Conservation (phyloP, 2,113 vertebrate species). For the Empidonax traillii region DNA sequence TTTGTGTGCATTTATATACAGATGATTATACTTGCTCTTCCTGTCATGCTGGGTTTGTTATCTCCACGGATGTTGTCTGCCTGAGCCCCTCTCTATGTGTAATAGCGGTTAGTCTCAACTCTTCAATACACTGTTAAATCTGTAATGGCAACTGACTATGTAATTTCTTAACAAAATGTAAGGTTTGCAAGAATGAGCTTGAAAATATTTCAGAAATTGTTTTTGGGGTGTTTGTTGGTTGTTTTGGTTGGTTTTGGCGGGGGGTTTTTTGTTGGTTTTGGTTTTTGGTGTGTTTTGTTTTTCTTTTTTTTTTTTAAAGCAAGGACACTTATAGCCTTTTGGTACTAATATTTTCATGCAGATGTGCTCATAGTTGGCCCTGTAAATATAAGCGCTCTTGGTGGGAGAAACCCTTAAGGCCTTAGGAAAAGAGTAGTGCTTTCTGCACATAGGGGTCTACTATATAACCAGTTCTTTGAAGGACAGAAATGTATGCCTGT, state of each 20-base stretch:
- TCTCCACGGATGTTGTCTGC: not conserved
- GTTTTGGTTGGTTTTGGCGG: no score
- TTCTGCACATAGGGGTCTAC: not conserved
- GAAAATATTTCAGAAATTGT: not conserved
- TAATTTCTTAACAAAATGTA: not conserved
- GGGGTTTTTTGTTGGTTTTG: not conserved
- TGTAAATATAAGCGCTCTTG: not conserved
- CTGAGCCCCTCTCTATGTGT: not conserved
- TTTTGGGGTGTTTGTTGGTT: not conserved
- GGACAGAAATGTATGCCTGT: not conserved
- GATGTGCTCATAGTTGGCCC: not conserved
- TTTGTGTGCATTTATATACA: not conserved
- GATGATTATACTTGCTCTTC: not conserved
- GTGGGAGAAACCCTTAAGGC: not conserved
- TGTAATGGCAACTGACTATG: not conserved
- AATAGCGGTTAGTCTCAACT: not conserved
- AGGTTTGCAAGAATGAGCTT: not conserved
- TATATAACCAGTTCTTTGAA: not conserved
- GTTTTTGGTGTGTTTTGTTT: no score
- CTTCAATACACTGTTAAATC: not conserved
- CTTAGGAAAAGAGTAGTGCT: not conserved
- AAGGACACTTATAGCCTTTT: not conserved
- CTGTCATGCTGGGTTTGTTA: not conserved
- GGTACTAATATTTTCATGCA: not conserved
- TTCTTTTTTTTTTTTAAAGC: not conserved